Base-by-base conservation (phyloP, 1,140 invertebrate species). In the Drosophila obscura region DNA sequence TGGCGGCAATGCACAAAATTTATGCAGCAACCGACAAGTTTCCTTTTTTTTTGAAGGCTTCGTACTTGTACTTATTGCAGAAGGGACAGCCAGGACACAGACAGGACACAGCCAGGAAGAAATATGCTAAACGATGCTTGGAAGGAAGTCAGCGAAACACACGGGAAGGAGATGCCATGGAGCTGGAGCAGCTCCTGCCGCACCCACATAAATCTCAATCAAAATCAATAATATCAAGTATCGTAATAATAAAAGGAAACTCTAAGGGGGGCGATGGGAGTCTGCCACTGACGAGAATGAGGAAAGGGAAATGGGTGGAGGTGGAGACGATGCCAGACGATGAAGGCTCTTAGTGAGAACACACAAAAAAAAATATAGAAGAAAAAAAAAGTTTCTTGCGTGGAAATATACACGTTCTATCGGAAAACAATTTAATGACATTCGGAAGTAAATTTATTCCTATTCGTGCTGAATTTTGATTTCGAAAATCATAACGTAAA, bases 401-500 rank as follows among this genome's bases (percentile, higher is more conserved):
- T 88, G 79, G 35, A 88, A 87, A 87, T 87, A 83, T 88, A 87
- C 83, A 87, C 85, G 77, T 90, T 90, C 78, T 90, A 91, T 91
- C 90, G 90, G 90, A 91, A 91, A 91, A 91, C 82, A 87, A 91
- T 91, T 91, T 91, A 91, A 91, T 91, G 90, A 90, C 82, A 91
- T 90, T 90, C 90, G 90, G 90, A 91, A 91, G 90, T 91, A 87
- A 90, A 91, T 91, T 88, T 87, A 91, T 90, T 83, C 80, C 77
- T 80, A 81, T 84, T 91, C 90, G 90, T 90, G 89, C 80, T 91
- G 90, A 91, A 91, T 91, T 91, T 87, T 91, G 89, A 91, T 91
- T 91, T 84, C 64, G 80, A 91, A 90, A 89, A 84, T 90, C 88
- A 90, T 88, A 90, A 88, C 88, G 77, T 83, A 87, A 90, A 90